Evolutionary conservation across 1,140 invertebrate species (phyloP).

Genomic region (Bombyx mori): ASM3026992v2 NC_085115.1:12374001-12374500

Average conservation of each 20-base stretch:
- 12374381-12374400: conserved; percentile 3
- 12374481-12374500: background rate
- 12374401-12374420: background rate
- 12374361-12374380: conserved; percentile 7
- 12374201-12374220: conserved; percentile 1
- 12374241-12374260: conserved; percentile 34
- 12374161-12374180: conserved; percentile 1
- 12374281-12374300: conserved; percentile 31
- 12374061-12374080: no score
- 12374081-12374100: no score
- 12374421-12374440: background rate
- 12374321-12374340: conserved; percentile 9
- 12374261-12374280: conserved; percentile 16
- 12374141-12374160: no score
- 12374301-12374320: conserved; percentile 14
- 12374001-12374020: no score
- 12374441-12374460: no score
- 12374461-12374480: no score
- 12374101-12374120: no score
- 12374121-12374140: no score
- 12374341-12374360: conserved; percentile 15
- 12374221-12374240: conserved; percentile 15
- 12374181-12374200: conserved; percentile 10
- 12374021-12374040: no score
- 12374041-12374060: no score